These are phyloP conservation scores for Synergus gifuensis DNA, from an alignment of 2,888 invertebrate genomes.

Conservation along the genomic window DNA sequence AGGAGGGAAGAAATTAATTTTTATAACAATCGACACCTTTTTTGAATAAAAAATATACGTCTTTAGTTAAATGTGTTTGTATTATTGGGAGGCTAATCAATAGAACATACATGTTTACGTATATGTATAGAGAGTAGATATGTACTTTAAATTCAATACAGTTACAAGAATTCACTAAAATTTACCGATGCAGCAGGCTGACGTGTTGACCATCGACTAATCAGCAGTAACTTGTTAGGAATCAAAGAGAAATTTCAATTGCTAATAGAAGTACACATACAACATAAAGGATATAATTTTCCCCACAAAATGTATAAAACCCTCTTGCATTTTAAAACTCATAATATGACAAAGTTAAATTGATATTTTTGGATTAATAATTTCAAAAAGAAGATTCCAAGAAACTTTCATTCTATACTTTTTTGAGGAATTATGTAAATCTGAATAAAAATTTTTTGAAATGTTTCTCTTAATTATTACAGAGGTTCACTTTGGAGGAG, in stretches of 20 bases:
- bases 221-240: constrained; percentile 52
- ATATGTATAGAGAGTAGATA: not conserved
- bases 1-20: not conserved
- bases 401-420: not conserved
- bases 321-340: not conserved
- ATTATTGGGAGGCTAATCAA: constrained; percentile 4
- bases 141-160: constrained; percentile 12
- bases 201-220: constrained; percentile 31
- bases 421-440: not conserved
- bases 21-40: not conserved
- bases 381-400: not conserved
- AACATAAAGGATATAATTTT: constrained; percentile 13
- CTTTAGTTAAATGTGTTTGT: constrained; percentile 8
- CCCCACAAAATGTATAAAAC: not conserved
- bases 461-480: not conserved
- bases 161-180: constrained; percentile 34
- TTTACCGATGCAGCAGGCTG: constrained; percentile 26
- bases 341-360: not conserved
- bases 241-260: constrained; percentile 58
- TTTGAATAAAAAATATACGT: not conserved
- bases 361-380: not conserved
- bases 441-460: not conserved
- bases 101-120: not conserved
- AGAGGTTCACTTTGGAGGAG: not conserved
- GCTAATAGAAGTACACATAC: constrained; percentile 50